These are phyloP conservation scores for Drosophila sulfurigaster DNA, from an alignment of 1,140 invertebrate species.

Conservation along the genomic window DNA sequence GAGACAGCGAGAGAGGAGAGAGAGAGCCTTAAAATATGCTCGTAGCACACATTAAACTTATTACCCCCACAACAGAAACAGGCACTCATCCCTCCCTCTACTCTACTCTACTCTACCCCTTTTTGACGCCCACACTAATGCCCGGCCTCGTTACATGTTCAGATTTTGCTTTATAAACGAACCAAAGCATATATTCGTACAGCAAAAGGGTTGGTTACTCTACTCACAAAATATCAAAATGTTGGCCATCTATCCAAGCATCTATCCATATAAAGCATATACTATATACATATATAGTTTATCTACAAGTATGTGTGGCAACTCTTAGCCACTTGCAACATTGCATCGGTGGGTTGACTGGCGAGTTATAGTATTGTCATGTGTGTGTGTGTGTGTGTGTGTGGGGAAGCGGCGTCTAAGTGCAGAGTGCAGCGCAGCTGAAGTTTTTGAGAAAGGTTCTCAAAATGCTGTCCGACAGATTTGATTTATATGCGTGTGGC, in stretches of 20 bases:
- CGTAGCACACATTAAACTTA: slow-evolving; percentile 81
- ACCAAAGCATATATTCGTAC: slow-evolving; percentile 37
- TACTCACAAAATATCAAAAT: slow-evolving; percentile 59
- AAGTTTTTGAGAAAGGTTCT: slow-evolving; percentile 53
- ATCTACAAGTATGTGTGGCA: slow-evolving; percentile 42
- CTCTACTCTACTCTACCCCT: background rate
- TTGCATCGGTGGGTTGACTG: slow-evolving; percentile 34
- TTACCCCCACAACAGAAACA: slow-evolving; percentile 48
- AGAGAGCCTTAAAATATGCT: slow-evolving; percentile 74
- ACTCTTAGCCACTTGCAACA: background rate
- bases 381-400: slow-evolving; percentile 26
- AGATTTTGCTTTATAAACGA: slow-evolving; percentile 67
- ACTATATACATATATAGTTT: background rate
- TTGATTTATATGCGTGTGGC: slow-evolving; percentile 44
- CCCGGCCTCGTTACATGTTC: slow-evolving; percentile 57
- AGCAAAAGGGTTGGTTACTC: slow-evolving; percentile 72
- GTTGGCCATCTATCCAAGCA: slow-evolving; percentile 42
- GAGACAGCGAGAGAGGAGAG: slow-evolving; percentile 1
- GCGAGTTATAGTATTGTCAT: slow-evolving; percentile 53
- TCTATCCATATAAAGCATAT: slow-evolving; percentile 25
- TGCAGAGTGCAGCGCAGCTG: slow-evolving; percentile 41
- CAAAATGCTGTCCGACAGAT: slow-evolving; percentile 53
- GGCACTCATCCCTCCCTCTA: too few relatives aligned
- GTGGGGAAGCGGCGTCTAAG: background rate
- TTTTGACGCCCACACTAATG: slow-evolving; percentile 38